Evolutionary conservation across 2,888 invertebrate species (phyloP).

Genomic region (Tachina fera): DNA sequence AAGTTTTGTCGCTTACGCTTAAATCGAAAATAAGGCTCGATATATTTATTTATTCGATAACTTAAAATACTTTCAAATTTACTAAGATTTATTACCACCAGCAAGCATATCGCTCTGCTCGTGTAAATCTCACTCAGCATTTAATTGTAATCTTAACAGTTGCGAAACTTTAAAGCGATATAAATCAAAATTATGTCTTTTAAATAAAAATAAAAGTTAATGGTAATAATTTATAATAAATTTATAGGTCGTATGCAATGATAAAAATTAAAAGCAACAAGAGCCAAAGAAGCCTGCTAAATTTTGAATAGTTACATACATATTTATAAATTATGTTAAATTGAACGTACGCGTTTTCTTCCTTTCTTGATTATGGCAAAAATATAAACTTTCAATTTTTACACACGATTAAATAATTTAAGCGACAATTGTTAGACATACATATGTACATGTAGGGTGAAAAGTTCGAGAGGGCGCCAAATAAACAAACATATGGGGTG

Average conservation of each 20-base stretch:
- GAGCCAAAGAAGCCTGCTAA: neutral
- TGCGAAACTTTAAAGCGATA: constrained; percentile 39
- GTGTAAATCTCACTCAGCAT: constrained; percentile 1
- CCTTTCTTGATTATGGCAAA: neutral
- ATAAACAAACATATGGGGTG: constrained; percentile 51
- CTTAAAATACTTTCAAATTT: neutral
- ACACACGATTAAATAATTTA: constrained; percentile 80
- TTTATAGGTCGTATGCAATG: constrained; percentile 26
- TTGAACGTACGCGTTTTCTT: constrained; percentile 1
- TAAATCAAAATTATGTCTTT: constrained; percentile 70
- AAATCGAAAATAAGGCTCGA: too few species aligned
- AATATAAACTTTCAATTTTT: constrained; percentile 71
- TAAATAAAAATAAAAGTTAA: constrained; percentile 58
- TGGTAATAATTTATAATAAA: constrained; percentile 56
- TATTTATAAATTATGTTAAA: constrained; percentile 47
- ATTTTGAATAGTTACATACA: neutral
- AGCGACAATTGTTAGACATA: constrained; percentile 25
- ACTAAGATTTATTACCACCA: constrained; percentile 19
- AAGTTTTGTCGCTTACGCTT: too few species aligned
- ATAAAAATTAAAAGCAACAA: constrained; percentile 47
- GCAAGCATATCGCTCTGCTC: neutral
- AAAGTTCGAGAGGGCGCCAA: constrained; percentile 49
- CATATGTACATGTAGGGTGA: constrained; percentile 21
- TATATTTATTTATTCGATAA: constrained; percentile 1
- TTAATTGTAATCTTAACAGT: constrained; percentile 64